These are phyloP conservation scores for Condylostylus longicornis DNA, from an alignment of 1,140 invertebrate genomes.

Conservation along the genomic window DNA sequence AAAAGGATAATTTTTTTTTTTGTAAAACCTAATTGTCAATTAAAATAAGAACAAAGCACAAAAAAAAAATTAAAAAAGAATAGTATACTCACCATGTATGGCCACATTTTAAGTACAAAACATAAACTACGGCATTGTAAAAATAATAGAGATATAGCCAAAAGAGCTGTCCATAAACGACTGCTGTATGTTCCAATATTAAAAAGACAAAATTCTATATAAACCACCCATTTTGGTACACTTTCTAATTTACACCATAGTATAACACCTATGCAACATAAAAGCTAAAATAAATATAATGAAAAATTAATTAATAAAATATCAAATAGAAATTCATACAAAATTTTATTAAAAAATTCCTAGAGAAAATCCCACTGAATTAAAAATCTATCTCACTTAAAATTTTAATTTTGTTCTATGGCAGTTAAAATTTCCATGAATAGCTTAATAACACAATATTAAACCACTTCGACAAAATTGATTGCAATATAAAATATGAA, in stretches of 20 bases:
- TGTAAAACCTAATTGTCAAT: too few relatives aligned
- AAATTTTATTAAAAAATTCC: too few relatives aligned
- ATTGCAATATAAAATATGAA: too few relatives aligned
- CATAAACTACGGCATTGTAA: slow-evolving; percentile 66
- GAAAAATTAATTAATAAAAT: not conserved
- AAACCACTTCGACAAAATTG: too few relatives aligned
- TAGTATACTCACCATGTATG: slow-evolving; percentile 28
- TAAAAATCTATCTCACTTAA: too few relatives aligned
- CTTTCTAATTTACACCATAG: slow-evolving; percentile 43
- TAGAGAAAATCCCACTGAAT: too few relatives aligned
- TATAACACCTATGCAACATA: slow-evolving; percentile 50
- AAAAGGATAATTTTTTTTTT: too few relatives aligned
- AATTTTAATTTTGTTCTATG: too few relatives aligned
- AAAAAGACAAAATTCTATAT: slow-evolving; percentile 57
- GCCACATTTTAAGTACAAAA: slow-evolving; percentile 58
- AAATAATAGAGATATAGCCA: slow-evolving; percentile 65
- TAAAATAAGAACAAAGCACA: not conserved
- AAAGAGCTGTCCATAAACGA: slow-evolving; percentile 65
- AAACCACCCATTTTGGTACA: slow-evolving; percentile 38
- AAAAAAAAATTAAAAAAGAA: not conserved
- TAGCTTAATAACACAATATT: too few relatives aligned
- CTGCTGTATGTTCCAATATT: slow-evolving; percentile 59
- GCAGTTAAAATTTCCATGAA: too few relatives aligned
- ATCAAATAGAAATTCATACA: too few relatives aligned
- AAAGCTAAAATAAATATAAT: slow-evolving; percentile 30